phyloP scores from a whole-genome alignment of 1,140 invertebrate genomes.

The Cyclina sinensis region DNA sequence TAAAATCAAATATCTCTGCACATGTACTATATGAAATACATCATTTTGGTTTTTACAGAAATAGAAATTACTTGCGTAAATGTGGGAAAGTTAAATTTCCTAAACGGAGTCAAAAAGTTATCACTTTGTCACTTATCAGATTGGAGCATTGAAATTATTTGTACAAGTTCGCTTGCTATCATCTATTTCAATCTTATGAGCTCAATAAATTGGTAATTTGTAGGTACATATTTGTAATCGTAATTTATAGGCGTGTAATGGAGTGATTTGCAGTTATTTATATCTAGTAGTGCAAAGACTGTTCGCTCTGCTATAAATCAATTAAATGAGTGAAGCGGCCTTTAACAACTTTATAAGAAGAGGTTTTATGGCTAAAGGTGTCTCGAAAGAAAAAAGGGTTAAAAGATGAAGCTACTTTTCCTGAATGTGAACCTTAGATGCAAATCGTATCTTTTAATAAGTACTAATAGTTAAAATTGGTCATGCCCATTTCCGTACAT shows the following conservation, averaged over 20 bases:
- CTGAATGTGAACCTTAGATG: no score
- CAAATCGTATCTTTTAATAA: no score
- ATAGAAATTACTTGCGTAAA: conserved; percentile 42
- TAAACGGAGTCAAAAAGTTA: conserved; percentile 22
- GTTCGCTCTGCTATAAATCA: neutral
- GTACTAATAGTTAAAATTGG: no score
- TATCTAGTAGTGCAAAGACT: neutral
- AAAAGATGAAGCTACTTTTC: no score
- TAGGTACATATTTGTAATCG: neutral
- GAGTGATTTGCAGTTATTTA: conserved; percentile 5
- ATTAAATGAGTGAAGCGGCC: neutral
- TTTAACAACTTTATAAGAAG: neutral
- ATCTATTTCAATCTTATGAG: conserved; percentile 41
- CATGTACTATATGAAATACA: neutral
- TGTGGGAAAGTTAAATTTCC: conserved; percentile 7
- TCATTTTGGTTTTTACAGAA: neutral
- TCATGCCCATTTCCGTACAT: no score
- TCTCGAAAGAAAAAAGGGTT: no score
- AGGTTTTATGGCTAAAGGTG: no score
- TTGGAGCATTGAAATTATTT: conserved; percentile 28
- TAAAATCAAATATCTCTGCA: neutral
- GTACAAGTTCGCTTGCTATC: neutral
- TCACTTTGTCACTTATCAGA: conserved; percentile 29
- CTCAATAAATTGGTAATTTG: conserved; percentile 52
- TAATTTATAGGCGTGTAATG: conserved; percentile 48